Base-by-base conservation (phyloP, 2,888 invertebrate genomes). In the Hyposoter didymator region DNA sequence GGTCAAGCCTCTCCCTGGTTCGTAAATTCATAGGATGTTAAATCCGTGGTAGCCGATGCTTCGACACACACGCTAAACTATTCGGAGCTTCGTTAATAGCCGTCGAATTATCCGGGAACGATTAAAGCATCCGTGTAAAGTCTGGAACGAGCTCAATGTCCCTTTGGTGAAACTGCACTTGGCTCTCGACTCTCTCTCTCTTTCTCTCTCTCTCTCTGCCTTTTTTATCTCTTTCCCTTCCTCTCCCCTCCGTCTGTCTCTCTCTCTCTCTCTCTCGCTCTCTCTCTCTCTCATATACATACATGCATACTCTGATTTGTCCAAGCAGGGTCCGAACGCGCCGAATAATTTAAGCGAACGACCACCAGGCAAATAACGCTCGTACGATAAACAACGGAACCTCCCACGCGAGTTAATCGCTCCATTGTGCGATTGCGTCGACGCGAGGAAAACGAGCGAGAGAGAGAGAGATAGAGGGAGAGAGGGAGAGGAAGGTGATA, bases 321-420 rank as follows among this genome's bases (percentile, higher is more conserved):
- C 76, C 76, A 14, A 70, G 59, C 72, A 78, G 43, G 74, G 45
- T 76, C 83, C 64, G 67, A 80, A 82, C 59, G 79, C 82, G 85
- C 66, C 86, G 90, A 91, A 92, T 92, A 92, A 92, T 92, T 92
- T 92, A 91, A 90, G 90, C 91, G 92, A 90, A 91, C 89, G 91
- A 90, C 89, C 88, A 87, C 85, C 89, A 87, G 89, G 89, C 90
- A 90, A 91, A 91, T 91, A 92, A 91, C 89, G 88, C 89, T 88
- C 87, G 89, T 88, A 89, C 91, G 89, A 91, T 91, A 92, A 92
- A 92, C 91, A 92, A 92, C 91, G 87, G 88, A 87, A 87, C 88
- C 87, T 89, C 89, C 90, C 89, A 89, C 91, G 91, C 92, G 90
- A 92, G 91, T 91, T 92, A 92, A 92, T 92, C 92, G 92, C 90